Evolutionary conservation across 2,888 invertebrate species (phyloP).

Genomic region (Cheilosia vulpina): DNA sequence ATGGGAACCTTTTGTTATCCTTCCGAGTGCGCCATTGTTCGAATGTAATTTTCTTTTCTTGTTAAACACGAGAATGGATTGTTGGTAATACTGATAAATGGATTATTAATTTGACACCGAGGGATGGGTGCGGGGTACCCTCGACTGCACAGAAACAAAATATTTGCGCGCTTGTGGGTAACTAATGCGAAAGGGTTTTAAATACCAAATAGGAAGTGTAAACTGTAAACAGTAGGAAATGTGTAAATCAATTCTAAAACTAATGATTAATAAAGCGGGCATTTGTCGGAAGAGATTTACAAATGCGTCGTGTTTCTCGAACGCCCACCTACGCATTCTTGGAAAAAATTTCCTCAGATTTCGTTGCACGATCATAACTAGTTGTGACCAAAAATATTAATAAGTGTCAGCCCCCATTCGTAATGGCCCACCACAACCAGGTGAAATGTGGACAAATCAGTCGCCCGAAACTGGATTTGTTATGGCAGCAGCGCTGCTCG

Average conservation of each 20-base stretch:
- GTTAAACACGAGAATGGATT: conserved; percentile 63
- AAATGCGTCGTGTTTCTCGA: conserved; percentile 18
- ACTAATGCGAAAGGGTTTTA: neutral
- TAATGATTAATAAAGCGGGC: conserved; percentile 57
- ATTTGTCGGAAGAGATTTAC: conserved; percentile 47
- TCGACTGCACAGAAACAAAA: conserved; percentile 28
- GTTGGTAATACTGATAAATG: conserved; percentile 71
- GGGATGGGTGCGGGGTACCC: conserved; percentile 1
- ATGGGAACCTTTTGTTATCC: conserved; percentile 68
- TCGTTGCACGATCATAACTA: conserved; percentile 5
- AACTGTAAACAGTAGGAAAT: no score
- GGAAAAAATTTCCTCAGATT: neutral
- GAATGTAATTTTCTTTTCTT: conserved; percentile 61
- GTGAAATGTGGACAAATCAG: conserved; percentile 68
- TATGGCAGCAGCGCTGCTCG: conserved; percentile 13
- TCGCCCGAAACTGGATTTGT: conserved; percentile 35
- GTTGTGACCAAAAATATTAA: conserved; percentile 10
- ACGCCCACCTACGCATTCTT: conserved; percentile 24
- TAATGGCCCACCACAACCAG: conserved; percentile 27
- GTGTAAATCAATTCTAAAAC: conserved; percentile 38
- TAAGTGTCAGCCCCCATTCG: conserved; percentile 48
- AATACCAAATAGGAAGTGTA: neutral
- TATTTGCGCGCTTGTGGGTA: conserved; percentile 30
- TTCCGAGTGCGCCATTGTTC: conserved; percentile 60
- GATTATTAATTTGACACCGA: conserved; percentile 74